These are phyloP conservation scores for Tinamus guttatus DNA, from an alignment of 2,113 vertebrate genomes.

Conservation along the genomic window DNA sequence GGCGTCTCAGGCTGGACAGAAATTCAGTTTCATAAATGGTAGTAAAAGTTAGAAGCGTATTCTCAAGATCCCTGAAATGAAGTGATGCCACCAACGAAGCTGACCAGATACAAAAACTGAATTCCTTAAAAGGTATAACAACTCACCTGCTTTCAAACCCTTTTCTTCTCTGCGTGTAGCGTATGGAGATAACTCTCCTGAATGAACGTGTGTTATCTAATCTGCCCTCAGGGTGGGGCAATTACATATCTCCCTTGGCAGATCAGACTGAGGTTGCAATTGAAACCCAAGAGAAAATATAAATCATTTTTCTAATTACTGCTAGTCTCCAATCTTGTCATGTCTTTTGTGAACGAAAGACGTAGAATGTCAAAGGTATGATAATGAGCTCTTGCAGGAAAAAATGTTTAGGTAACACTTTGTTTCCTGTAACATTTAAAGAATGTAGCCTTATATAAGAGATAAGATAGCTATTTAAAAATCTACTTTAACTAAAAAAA, in stretches of 20 bases:
- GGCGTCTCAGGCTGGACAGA: background rate
- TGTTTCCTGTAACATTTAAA: background rate
- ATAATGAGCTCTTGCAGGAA: background rate
- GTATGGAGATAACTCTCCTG: background rate
- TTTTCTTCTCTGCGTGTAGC: background rate
- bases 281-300: background rate
- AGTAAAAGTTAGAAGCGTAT: background rate
- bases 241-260: background rate
- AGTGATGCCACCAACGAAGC: background rate
- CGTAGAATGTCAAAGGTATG: background rate
- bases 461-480: background rate
- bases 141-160: background rate
- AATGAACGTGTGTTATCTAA: background rate
- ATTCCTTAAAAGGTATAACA: background rate
- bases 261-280: background rate
- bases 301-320: background rate
- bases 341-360: background rate
- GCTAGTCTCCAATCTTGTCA: background rate
- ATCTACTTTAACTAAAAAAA: background rate
- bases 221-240: background rate
- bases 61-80: background rate
- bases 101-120: background rate
- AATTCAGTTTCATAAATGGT: background rate
- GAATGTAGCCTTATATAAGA: background rate
- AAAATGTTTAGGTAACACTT: background rate